A percentile compares a stretch with the other conserved stretches of the same genome.
Conservation (phyloP, 2,888 invertebrate genomes). For the Melieria omissa region DNA sequence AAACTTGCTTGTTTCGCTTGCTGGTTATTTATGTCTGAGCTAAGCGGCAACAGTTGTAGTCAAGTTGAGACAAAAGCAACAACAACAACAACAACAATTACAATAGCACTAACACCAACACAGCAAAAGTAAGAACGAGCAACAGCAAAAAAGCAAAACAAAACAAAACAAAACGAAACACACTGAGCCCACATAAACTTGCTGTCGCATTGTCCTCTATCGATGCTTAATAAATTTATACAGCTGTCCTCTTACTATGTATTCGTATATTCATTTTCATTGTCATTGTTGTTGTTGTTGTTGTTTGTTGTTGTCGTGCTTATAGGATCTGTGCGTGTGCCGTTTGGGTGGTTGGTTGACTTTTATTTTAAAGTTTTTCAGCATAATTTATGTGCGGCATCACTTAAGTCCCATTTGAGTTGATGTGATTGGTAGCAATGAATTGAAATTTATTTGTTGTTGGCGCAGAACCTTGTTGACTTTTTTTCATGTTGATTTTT, state of each 20-base stretch:
- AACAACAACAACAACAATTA: too few species aligned
- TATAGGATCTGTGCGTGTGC: not conserved
- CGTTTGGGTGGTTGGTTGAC: not conserved
- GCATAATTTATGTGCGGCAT: not conserved
- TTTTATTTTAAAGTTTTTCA: slow-evolving; percentile 1
- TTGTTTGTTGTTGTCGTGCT: not conserved
- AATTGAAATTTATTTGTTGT: not conserved
- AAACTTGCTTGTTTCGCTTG: too few species aligned
- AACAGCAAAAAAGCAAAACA: not conserved
- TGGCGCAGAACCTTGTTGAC: not conserved
- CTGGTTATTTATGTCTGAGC: too few species aligned
- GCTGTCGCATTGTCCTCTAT: not conserved
- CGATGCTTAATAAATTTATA: not conserved
- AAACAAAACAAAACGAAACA: not conserved
- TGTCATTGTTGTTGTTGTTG: not conserved
- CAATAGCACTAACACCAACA: too few species aligned
- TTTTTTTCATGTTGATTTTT: not conserved
- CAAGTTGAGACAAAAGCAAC: too few species aligned
- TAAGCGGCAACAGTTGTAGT: too few species aligned
- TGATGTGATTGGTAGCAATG: not conserved
- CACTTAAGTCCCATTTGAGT: slow-evolving; percentile 1
- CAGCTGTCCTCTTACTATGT: not conserved
- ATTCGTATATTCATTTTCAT: not conserved
- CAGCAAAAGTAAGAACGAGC: not conserved
- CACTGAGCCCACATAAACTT: not conserved